A percentile compares a stretch with the other conserved stretches of the same genome.
These are phyloP conservation scores for Lasius platythorax DNA, from an alignment of 2,888 invertebrate genomes.

Conservation along the genomic window DNA sequence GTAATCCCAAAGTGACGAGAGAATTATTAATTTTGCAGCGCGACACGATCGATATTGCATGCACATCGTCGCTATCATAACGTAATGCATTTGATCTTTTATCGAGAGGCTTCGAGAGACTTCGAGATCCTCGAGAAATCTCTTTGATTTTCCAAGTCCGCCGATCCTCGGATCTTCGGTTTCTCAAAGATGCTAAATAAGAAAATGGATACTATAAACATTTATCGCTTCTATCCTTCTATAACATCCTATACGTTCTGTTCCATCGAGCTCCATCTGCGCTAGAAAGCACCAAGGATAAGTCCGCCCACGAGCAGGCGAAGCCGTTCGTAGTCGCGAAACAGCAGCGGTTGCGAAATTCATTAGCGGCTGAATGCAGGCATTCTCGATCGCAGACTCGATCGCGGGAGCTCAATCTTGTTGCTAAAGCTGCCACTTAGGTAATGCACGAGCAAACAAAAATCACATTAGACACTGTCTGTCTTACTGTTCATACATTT, in stretches of 20 bases:
- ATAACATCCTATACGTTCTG: slow-evolving; percentile 11
- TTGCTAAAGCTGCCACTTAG: slow-evolving; percentile 50
- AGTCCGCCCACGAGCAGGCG: slow-evolving; percentile 76
- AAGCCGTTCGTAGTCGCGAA: slow-evolving; percentile 73
- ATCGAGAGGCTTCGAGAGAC: not conserved
- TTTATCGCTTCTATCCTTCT: slow-evolving; percentile 18
- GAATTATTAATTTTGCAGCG: slow-evolving; percentile 26
- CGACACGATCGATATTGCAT: not conserved
- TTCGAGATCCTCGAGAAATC: not conserved
- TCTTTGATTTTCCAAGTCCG: not conserved
- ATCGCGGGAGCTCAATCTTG: slow-evolving; percentile 61
- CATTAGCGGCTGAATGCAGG: slow-evolving; percentile 75
- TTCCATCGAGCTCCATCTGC: slow-evolving; percentile 45
- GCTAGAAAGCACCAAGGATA: slow-evolving; percentile 81
- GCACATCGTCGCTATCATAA: not conserved
- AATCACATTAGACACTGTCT: not conserved
- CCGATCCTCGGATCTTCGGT: not conserved
- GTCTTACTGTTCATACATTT: slow-evolving; percentile 3
- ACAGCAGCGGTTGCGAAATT: slow-evolving; percentile 77
- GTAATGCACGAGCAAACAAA: slow-evolving; percentile 14
- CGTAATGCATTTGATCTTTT: not conserved
- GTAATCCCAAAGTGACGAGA: slow-evolving; percentile 20
- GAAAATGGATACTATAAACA: slow-evolving; percentile 24
- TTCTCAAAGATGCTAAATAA: slow-evolving; percentile 3
- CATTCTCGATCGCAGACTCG: slow-evolving; percentile 61